These are phyloP conservation scores for Actias luna DNA, from an alignment of 2,888 invertebrate genomes.

Conservation along the genomic window DNA sequence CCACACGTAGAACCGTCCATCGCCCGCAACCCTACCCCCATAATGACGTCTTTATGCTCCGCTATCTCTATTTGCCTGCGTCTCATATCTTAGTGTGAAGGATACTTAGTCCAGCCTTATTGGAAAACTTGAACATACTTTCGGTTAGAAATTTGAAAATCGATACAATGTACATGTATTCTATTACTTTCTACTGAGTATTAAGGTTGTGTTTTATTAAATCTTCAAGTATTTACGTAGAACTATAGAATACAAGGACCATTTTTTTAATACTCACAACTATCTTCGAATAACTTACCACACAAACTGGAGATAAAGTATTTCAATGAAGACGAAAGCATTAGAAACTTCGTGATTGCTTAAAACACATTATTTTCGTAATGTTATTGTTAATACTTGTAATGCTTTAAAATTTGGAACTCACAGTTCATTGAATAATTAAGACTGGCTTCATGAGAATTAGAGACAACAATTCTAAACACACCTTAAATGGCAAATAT, in stretches of 20 bases:
- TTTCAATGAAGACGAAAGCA: not conserved
- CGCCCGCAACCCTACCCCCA: constrained; percentile 43
- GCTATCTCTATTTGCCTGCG: constrained; percentile 73
- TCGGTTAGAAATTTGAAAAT: constrained; percentile 32
- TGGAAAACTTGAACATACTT: constrained; percentile 62
- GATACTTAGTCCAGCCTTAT: constrained; percentile 67
- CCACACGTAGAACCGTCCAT: constrained; percentile 52
- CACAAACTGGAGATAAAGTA: not conserved
- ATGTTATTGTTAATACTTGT: constrained; percentile 36
- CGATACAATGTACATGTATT: constrained; percentile 18
- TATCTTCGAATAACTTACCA: not conserved
- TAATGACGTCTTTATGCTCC: constrained; percentile 73
- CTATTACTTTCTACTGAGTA: not conserved
- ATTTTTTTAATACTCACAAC: not conserved
- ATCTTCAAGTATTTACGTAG: not conserved
- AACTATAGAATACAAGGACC: not conserved
- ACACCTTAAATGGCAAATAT: constrained; percentile 63
- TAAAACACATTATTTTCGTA: not conserved
- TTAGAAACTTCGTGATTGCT: not conserved
- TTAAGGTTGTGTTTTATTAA: no score
- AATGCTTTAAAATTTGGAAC: constrained; percentile 54
- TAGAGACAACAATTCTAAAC: constrained; percentile 57
- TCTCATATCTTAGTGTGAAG: constrained; percentile 66
- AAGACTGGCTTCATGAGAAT: constrained; percentile 48
- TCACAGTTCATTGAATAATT: constrained; percentile 57